A percentile compares a stretch with the other conserved stretches of the same genome.
These are phyloP conservation scores for Epinephelus moara DNA, from an alignment of 2,113 vertebrate species.

Conservation along the genomic window DNA sequence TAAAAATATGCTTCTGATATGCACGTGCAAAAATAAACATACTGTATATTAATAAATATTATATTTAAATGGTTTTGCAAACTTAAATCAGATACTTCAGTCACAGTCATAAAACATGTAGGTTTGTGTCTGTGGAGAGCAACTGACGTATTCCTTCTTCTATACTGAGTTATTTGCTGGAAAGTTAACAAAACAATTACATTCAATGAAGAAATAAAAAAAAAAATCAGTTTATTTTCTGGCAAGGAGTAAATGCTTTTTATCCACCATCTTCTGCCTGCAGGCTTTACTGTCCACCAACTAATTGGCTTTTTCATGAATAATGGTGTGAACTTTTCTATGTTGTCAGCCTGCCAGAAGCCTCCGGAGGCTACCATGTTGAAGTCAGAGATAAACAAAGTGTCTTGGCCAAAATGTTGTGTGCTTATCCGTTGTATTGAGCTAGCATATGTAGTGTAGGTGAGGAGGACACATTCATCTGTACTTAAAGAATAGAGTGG, in stretches of 20 bases:
- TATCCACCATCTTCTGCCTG: not conserved
- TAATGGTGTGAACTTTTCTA: conserved; percentile 15
- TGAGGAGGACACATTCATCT: no score
- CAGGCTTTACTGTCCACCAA: not conserved
- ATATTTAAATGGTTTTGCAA: no score
- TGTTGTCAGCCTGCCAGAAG: not conserved
- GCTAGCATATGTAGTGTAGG: no score
- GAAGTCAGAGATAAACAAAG: conserved; percentile 24
- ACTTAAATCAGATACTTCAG: no score
- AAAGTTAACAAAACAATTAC: not conserved
- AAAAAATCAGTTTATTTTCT: not conserved
- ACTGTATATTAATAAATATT: no score
- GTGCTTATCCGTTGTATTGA: not conserved
- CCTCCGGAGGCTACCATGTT: conserved; percentile 4
- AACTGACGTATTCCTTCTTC: no score
- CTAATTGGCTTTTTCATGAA: conserved; percentile 24
- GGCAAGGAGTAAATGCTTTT: not conserved
- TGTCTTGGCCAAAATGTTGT: not conserved
- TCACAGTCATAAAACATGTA: no score
- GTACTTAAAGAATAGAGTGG: no score
- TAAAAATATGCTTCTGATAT: no score
- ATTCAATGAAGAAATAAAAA: not conserved
- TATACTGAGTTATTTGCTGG: not conserved
- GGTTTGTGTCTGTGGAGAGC: no score
- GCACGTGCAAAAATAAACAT: no score